A percentile compares a stretch with the other conserved stretches of the same genome.
These are phyloP conservation scores for Synergus gifuensis DNA, from an alignment of 2,888 invertebrate species.

Conservation along the genomic window DNA sequence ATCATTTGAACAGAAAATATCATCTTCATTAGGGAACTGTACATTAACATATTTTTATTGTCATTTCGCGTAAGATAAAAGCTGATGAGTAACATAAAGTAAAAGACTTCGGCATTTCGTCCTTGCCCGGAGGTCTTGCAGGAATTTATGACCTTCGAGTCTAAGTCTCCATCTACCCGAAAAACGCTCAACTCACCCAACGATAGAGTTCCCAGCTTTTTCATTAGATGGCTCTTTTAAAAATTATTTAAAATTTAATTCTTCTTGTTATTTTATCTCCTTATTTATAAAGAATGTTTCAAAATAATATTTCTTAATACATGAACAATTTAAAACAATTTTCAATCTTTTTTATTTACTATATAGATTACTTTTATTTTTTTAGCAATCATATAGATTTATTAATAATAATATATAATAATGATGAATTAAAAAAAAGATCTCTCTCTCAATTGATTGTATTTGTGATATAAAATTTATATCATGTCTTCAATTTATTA, in stretches of 20 bases:
- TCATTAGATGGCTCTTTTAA: background rate
- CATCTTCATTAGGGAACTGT: conserved; percentile 24
- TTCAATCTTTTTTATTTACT: background rate
- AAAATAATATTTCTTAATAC: background rate
- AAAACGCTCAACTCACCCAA: background rate
- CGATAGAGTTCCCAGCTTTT: background rate
- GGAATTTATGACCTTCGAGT: background rate
- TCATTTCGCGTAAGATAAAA: conserved; percentile 13
- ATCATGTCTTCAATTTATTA: background rate
- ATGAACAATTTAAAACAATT: background rate
- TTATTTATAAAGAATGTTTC: background rate
- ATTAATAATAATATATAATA: background rate
- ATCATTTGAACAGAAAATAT: conserved; percentile 27
- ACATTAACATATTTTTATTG: conserved; percentile 26
- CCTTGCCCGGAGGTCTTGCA: background rate
- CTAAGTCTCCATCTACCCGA: conserved; percentile 25
- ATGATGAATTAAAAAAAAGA: background rate
- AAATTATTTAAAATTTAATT: background rate
- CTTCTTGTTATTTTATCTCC: background rate
- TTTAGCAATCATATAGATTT: background rate
- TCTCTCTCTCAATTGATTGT: background rate
- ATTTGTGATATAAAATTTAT: background rate
- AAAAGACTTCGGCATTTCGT: background rate
- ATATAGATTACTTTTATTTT: background rate
- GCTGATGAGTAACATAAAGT: background rate